Conservation (phyloP, 2,888 invertebrate genomes). For the Lepidonotus clava region DNA sequence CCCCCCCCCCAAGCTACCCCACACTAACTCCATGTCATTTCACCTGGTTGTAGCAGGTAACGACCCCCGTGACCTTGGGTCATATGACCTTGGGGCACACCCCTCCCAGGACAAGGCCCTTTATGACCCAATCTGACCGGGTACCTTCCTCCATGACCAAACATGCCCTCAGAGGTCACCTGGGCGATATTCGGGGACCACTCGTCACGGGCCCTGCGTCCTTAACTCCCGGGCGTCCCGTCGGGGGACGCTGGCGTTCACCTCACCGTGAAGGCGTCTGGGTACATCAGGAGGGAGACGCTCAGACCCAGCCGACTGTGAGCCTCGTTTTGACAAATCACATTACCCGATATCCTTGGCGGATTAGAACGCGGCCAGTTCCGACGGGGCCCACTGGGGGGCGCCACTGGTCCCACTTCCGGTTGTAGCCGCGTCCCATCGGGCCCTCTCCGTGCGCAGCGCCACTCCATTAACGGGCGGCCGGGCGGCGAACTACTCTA, state of each 20-base stretch:
- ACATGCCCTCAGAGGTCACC: not conserved
- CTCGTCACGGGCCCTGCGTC: not conserved
- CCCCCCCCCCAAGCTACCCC: not conserved
- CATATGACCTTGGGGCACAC: too few relatives aligned
- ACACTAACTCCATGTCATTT: not conserved
- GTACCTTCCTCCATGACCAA: too few relatives aligned
- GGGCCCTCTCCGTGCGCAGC: not conserved
- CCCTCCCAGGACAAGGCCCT: too few relatives aligned
- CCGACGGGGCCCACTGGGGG: not conserved
- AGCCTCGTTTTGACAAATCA: slow-evolving; percentile 48
- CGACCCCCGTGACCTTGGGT: not conserved
- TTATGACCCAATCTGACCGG: too few relatives aligned
- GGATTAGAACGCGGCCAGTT: slow-evolving; percentile 24
- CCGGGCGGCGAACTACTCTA: not conserved
- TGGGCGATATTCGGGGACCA: slow-evolving; percentile 17
- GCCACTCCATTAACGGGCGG: slow-evolving; percentile 6
- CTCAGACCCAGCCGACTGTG: not conserved
- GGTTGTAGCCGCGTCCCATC: not conserved
- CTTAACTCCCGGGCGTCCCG: slow-evolving; percentile 21
- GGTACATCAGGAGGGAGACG: not conserved
- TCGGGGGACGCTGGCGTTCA: not conserved
- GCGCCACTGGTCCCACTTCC: not conserved
- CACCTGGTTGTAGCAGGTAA: not conserved
- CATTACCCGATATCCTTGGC: slow-evolving; percentile 45
- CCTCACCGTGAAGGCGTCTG: not conserved